Base-by-base conservation (phyloP, 53 echinoderm and acorn worm genomes). In the Stichopus horrens region DNA sequence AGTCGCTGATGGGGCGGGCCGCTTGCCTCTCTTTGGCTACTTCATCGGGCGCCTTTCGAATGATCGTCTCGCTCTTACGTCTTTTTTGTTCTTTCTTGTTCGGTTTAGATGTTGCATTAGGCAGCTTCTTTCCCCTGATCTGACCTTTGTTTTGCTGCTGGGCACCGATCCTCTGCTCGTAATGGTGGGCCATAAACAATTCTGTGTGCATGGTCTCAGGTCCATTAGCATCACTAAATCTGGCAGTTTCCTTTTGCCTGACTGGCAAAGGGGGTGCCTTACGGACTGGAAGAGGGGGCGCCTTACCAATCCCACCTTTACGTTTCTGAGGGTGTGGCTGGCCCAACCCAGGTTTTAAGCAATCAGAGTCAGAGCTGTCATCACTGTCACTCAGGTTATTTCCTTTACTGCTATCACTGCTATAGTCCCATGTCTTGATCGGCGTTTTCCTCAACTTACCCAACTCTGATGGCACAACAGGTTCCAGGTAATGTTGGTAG, bases 191-290 rank as follows among this genome's bases (percentile, higher is more conserved):
- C 37, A 37, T 37, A 2, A 37, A 0, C 37, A 37, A 37, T 37
- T 37, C 37, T 37, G 37, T 37, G 37, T n/a, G 68, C 68, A 0
- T 11, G 13, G 68, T 67, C 68, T 67, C 13, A 14, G 68, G 13
- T 76, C 23, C 5, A 7, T 51, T 51, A 14, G 23, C 77, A 11
- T 85, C 85, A 9, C 10, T 16, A 52, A 23, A 23, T 21, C 71
- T 10, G 5, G 23, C 5, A 10, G 14, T 55, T 20, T 85, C 85
- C 60, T 85, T 13, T 20, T 51, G 13, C 21, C 85, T 59, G 23
- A 13, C 66, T 7, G 85, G 85, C 85, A 85, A 52, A 51, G 85
- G 85, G 21, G 85, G 85, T 5, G 67, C 85, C 16, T 85, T 85
- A 52, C 85, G 23, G 52, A 59, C 85, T 18, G 85, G 85, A 4